These are phyloP conservation scores for Hirtodrosophila histrioides DNA, from an alignment of 2,888 invertebrate genomes.

Conservation along the genomic window DNA sequence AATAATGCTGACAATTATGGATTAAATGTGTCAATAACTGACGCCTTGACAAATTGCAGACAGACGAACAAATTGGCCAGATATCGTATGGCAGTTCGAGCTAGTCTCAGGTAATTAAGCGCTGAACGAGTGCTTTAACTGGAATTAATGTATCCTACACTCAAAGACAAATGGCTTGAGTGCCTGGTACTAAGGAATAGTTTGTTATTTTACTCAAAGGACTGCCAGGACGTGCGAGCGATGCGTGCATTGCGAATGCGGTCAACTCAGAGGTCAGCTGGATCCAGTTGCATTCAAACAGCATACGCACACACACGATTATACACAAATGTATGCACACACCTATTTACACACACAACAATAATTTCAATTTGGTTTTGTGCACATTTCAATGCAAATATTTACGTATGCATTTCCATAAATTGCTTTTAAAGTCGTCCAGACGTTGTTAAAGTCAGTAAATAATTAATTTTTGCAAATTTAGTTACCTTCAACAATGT, in stretches of 20 bases:
- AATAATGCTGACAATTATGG: conserved; percentile 76
- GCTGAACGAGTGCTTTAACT: conserved; percentile 27
- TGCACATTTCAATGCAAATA: conserved; percentile 66
- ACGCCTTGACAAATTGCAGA: conserved; percentile 64
- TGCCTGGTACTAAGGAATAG: conserved; percentile 17
- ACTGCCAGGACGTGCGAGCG: conserved; percentile 12
- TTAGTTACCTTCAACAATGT: conserved; percentile 51
- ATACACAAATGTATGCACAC: not conserved
- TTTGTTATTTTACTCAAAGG: conserved; percentile 26
- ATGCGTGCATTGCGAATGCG: conserved; percentile 23
- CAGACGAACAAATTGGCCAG: conserved; percentile 33
- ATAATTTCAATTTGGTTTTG: conserved; percentile 66
- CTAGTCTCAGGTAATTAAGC: conserved; percentile 37
- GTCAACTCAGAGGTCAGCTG: conserved; percentile 12
- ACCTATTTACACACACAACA: conserved; percentile 18
- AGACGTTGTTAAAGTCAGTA: conserved; percentile 41
- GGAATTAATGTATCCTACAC: conserved; percentile 40
- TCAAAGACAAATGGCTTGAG: conserved; percentile 28
- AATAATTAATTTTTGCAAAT: conserved; percentile 74
- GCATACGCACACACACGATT: not conserved
- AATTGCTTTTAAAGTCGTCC: conserved; percentile 66
- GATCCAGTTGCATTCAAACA: conserved; percentile 1
- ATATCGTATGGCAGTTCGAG: conserved; percentile 29
- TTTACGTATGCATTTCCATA: conserved; percentile 59
- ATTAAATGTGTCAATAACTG: conserved; percentile 75